Percentiles rank a stretch among this genome's conserved stretches.
Evolutionary conservation across 2,797 vertebrate genomes (phyloP).

Genomic region (Liparis tanakae): DNA sequence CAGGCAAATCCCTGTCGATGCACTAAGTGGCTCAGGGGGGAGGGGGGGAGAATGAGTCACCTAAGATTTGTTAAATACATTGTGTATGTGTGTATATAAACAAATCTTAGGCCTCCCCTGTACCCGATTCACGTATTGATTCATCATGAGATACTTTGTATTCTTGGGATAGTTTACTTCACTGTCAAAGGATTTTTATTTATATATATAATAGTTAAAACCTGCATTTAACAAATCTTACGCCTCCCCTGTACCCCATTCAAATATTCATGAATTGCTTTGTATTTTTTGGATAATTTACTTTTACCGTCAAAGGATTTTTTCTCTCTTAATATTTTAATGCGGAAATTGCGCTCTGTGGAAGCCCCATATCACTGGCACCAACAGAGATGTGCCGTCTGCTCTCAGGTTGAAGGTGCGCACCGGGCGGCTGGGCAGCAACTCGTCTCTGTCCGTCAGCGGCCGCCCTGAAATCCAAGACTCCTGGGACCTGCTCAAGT

Average conservation of each 20-base stretch:
- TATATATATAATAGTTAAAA: no score
- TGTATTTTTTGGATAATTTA: background rate
- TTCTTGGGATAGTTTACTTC: background rate
- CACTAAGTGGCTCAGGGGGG: background rate
- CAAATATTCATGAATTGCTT: background rate
- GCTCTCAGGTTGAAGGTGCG: slow-evolving; percentile 72
- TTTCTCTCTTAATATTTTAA: background rate
- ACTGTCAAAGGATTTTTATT: background rate
- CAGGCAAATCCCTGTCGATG: background rate
- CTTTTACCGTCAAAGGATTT: background rate
- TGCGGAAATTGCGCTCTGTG: background rate
- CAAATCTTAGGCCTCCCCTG: no score
- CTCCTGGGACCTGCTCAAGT: slow-evolving; percentile 74
- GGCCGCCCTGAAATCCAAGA: slow-evolving; percentile 71
- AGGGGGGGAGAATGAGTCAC: background rate
- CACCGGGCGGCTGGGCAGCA: slow-evolving; percentile 69
- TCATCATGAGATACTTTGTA: background rate
- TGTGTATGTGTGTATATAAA: background rate
- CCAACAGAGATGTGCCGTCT: slow-evolving; percentile 4
- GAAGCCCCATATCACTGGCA: background rate
- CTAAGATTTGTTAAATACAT: background rate
- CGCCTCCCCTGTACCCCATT: no score
- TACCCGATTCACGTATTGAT: background rate
- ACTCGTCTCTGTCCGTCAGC: slow-evolving; percentile 74
- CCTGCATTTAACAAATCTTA: no score